phyloP scores from a whole-genome alignment of 2,888 invertebrate genomes.

The Ophonus ardosiacus region DNA sequence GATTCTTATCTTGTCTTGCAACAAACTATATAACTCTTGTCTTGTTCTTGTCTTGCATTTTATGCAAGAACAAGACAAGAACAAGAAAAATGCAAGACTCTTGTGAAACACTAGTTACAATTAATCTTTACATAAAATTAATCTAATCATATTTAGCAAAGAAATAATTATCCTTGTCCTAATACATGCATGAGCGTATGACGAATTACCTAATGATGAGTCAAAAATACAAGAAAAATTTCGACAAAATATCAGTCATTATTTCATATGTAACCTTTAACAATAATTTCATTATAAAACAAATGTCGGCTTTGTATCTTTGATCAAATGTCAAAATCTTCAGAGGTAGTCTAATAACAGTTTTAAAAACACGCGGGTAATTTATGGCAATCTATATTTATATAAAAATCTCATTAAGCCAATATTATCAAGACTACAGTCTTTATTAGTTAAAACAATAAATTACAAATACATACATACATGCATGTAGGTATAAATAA shows the following conservation, averaged over 20 bases:
- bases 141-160: background rate
- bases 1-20: too few relatives aligned
- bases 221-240: constrained; percentile 6
- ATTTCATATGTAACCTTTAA: constrained; percentile 26
- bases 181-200: background rate
- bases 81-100: too few relatives aligned
- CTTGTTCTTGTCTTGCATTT: too few relatives aligned
- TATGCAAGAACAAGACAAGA: too few relatives aligned
- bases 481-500: too few relatives aligned
- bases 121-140: background rate
- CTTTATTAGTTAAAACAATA: constrained; percentile 12
- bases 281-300: constrained; percentile 37
- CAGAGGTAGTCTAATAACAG: constrained; percentile 23
- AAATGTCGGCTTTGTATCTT: constrained; percentile 30
- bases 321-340: constrained; percentile 38
- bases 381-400: constrained; percentile 34
- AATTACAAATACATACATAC: constrained; percentile 27
- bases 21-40: too few relatives aligned
- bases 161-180: background rate
- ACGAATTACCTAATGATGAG: constrained; percentile 13
- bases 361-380: constrained; percentile 3
- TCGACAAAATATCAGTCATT: constrained; percentile 38
- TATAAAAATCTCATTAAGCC: constrained; percentile 11
- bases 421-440: constrained; percentile 7
- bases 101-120: too few relatives aligned